These are phyloP conservation scores for Ivindomyrus marchei DNA, from an alignment of 2,113 vertebrate genomes.

Conservation along the genomic window DNA sequence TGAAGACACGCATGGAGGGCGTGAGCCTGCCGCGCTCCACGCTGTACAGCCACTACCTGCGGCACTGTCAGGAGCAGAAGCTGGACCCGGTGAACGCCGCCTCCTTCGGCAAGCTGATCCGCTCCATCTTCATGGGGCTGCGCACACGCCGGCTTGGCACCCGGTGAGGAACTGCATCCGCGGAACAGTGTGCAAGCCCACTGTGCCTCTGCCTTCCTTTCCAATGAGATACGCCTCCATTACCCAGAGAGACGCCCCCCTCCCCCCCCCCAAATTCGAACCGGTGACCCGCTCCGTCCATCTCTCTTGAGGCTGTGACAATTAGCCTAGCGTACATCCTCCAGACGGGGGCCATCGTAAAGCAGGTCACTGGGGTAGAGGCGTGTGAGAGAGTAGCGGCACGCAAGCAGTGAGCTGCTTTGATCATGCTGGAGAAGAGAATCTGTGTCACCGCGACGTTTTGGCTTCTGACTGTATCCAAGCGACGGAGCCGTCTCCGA, in stretches of 20 bases:
- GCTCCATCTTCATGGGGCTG: slow-evolving; percentile 96
- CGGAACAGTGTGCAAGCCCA: background rate
- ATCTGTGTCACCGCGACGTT: background rate
- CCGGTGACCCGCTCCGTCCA: background rate
- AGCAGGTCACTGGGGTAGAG: background rate
- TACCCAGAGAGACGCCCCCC: too few species aligned
- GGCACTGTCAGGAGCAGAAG: slow-evolving; percentile 97
- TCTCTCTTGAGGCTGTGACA: background rate
- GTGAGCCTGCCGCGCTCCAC: slow-evolving; percentile 92
- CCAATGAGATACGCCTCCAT: too few species aligned
- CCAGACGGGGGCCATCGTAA: background rate
- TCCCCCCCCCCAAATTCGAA: background rate
- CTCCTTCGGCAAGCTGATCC: slow-evolving; percentile 95
- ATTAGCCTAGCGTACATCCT: background rate
- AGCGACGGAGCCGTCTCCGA: background rate
- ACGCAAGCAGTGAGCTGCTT: background rate
- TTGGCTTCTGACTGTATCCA: background rate
- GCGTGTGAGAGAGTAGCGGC: background rate
- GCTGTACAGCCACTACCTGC: slow-evolving; percentile 92
- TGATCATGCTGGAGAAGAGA: background rate
- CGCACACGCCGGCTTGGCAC: slow-evolving; percentile 89
- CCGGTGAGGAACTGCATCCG: slow-evolving; percentile 56
- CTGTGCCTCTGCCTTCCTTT: background rate
- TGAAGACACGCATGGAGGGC: slow-evolving; percentile 44
- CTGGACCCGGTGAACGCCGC: slow-evolving; percentile 95